Evolutionary conservation across 2,888 invertebrate genomes (phyloP).

Genomic region (Epiblema foenella): DNA sequence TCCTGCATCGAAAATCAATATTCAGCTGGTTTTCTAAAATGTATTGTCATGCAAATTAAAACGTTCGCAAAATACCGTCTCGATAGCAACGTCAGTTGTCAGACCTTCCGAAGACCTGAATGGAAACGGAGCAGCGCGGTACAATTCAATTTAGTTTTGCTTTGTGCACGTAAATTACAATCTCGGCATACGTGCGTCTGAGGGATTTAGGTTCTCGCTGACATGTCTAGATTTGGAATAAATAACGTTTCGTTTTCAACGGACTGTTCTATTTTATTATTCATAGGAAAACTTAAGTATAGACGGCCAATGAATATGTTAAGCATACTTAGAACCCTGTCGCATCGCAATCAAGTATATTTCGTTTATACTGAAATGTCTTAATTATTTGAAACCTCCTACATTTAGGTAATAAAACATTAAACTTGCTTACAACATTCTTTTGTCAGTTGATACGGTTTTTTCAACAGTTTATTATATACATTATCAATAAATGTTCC

Average conservation of each 20-base stretch:
- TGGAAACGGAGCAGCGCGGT: constrained; percentile 15
- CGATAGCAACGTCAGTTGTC: constrained; percentile 20
- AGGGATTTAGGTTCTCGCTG: constrained; percentile 19
- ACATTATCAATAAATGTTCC: too few species aligned
- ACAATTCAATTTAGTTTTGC: constrained; percentile 38
- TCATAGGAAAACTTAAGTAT: too few species aligned
- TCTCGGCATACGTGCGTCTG: constrained; percentile 16
- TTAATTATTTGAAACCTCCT: too few species aligned
- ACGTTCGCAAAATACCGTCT: constrained; percentile 16
- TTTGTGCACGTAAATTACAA: constrained; percentile 40
- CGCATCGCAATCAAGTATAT: too few species aligned
- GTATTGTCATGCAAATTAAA: constrained; percentile 30
- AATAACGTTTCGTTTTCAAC: constrained; percentile 12
- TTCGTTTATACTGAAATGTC: too few species aligned
- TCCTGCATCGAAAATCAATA: not conserved
- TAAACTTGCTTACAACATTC: too few species aligned
- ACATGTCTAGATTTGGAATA: constrained; percentile 22
- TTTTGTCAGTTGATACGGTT: too few species aligned
- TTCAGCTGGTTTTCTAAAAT: not conserved
- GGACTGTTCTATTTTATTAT: too few species aligned
- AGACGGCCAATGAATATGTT: too few species aligned
- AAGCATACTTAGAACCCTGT: too few species aligned
- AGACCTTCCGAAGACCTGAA: constrained; percentile 7
- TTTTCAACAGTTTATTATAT: too few species aligned
- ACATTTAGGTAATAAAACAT: too few species aligned